Evolutionary conservation across 1,140 invertebrate species (phyloP).

Genomic region (Atopsyche davidsoni): DNA sequence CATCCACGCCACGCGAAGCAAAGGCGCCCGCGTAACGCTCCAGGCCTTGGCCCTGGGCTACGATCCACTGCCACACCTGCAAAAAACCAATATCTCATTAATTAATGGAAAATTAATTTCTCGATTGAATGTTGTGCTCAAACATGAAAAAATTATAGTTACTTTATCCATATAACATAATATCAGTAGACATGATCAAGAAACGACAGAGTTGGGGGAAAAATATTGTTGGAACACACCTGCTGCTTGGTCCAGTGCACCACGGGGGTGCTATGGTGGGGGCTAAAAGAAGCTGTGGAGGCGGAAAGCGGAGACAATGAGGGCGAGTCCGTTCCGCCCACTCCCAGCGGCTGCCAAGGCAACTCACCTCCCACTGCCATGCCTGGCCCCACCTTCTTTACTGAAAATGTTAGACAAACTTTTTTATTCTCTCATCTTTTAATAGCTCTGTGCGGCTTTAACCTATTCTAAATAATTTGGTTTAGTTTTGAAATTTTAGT

Average conservation of each 20-base stretch:
- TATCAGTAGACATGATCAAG: too few relatives aligned
- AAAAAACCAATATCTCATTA: slow-evolving; percentile 23
- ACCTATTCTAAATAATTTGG: too few relatives aligned
- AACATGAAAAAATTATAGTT: background rate
- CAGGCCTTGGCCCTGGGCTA: slow-evolving; percentile 66
- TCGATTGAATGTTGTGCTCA: background rate
- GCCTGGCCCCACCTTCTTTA: slow-evolving; percentile 59
- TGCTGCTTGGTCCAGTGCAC: slow-evolving; percentile 84
- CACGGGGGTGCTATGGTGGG: slow-evolving; percentile 58
- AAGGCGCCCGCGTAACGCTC: slow-evolving; percentile 81
- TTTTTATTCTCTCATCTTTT: too few relatives aligned
- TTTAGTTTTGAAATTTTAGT: too few relatives aligned
- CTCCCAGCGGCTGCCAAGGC: slow-evolving; percentile 47
- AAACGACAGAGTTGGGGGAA: too few relatives aligned
- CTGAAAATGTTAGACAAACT: too few relatives aligned
- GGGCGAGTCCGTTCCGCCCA: slow-evolving; percentile 40
- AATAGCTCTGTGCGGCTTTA: too few relatives aligned
- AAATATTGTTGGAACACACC: slow-evolving; percentile 43
- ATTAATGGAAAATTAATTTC: background rate
- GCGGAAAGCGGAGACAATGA: slow-evolving; percentile 41
- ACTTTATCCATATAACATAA: background rate
- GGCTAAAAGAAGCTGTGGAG: slow-evolving; percentile 33
- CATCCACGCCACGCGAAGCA: slow-evolving; percentile 76
- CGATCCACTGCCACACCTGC: slow-evolving; percentile 85
- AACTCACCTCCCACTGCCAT: slow-evolving; percentile 48